Evolutionary conservation across 2,113 vertebrate species (phyloP).

Genomic region (Ophiodon elongatus): DNA sequence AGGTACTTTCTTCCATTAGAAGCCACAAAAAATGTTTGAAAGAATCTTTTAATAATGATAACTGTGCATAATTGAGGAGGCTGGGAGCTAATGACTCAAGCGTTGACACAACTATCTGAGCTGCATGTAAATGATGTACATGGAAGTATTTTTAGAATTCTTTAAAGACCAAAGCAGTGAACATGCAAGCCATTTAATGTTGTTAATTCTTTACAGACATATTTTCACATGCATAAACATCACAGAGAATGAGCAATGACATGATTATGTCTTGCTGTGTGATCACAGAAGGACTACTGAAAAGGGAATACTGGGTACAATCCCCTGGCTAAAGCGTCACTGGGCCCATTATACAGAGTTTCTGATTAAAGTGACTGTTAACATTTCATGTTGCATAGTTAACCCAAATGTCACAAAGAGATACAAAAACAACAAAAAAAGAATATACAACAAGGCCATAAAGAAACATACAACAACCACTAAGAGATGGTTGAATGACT

Average conservation of each 20-base stretch:
- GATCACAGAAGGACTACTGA: neutral
- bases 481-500: neutral
- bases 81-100: slow-evolving; percentile 46
- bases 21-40: slow-evolving; percentile 55
- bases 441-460: neutral
- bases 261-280: neutral
- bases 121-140: slow-evolving; percentile 43
- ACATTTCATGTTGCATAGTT: neutral
- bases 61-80: slow-evolving; percentile 56
- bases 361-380: neutral
- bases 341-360: neutral
- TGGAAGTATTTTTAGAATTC: slow-evolving; percentile 20
- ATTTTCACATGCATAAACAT: slow-evolving; percentile 9
- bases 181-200: slow-evolving; percentile 2
- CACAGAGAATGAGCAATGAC: slow-evolving; percentile 17
- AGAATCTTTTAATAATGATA: slow-evolving; percentile 63
- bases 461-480: neutral
- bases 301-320: no score
- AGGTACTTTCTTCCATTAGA: slow-evolving; percentile 40
- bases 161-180: slow-evolving; percentile 21
- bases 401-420: neutral
- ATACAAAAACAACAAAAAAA: neutral
- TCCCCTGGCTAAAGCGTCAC: neutral
- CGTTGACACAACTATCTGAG: slow-evolving; percentile 32
- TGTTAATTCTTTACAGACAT: slow-evolving; percentile 44